These are phyloP conservation scores for Drepanosiphum platanoidis DNA, from an alignment of 2,888 invertebrate species.

Conservation along the genomic window DNA sequence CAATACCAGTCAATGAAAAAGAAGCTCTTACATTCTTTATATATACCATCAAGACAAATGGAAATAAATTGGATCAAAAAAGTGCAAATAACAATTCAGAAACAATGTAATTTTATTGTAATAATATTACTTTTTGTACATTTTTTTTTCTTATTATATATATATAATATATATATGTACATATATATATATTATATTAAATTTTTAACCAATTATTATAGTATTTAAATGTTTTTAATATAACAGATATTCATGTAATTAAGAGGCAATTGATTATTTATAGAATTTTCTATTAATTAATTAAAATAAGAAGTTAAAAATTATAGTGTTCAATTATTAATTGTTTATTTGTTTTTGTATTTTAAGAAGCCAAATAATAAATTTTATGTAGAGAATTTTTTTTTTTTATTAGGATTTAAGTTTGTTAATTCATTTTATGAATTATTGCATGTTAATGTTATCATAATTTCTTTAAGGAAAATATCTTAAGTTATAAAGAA, in stretches of 20 bases:
- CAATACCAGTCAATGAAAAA: slow-evolving; percentile 93
- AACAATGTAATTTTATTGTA: slow-evolving; percentile 67
- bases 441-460: background rate
- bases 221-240: background rate
- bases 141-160: slow-evolving; percentile 14
- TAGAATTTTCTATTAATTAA: background rate
- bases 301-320: background rate
- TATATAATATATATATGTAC: background rate
- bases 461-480: background rate
- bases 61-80: slow-evolving; percentile 86
- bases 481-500: background rate
- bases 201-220: too few species aligned
- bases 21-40: slow-evolving; percentile 95
- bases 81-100: slow-evolving; percentile 77
- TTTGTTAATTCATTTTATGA: background rate
- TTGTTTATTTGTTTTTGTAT: slow-evolving; percentile 16
- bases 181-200: too few species aligned
- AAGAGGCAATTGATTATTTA: background rate
- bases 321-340: background rate
- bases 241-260: background rate
- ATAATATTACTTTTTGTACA: background rate
- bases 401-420: background rate
- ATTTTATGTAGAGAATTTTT: background rate
- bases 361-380: background rate
- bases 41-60: slow-evolving; percentile 94